A percentile compares a stretch with the other conserved stretches of the same genome.
phyloP scores from a whole-genome alignment of 1,140 invertebrate genomes.

The Rhopalosiphum padi region DNA sequence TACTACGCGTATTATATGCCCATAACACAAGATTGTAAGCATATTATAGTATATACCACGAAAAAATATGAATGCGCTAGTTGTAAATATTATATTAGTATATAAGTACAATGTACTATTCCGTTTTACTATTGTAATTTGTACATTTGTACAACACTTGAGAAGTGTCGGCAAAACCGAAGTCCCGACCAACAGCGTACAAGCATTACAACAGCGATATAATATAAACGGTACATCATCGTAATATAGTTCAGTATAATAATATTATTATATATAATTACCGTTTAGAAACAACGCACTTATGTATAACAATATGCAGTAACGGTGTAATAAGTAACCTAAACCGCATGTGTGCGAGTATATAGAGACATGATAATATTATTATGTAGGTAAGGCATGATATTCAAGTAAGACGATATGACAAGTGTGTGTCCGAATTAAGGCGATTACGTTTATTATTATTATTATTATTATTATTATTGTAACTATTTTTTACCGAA shows the following conservation, averaged over 20 bases:
- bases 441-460: constrained; percentile 1
- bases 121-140: background rate
- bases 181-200: too few relatives aligned
- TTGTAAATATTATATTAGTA: background rate
- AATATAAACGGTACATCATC: background rate
- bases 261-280: background rate
- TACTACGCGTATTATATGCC: background rate
- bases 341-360: too few relatives aligned
- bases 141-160: background rate
- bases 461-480: too few relatives aligned
- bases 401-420: background rate
- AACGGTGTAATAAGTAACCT: background rate
- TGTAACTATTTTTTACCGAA: background rate
- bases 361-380: background rate
- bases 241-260: background rate
- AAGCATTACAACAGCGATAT: background rate
- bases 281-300: background rate
- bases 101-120: background rate
- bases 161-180: background rate
- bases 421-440: constrained; percentile 5
- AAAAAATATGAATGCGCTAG: background rate
- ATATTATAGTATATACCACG: background rate
- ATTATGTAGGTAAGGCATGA: background rate
- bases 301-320: background rate
- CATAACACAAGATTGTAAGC: too few relatives aligned